A percentile compares a stretch with the other conserved stretches of the same genome.
phyloP scores from a whole-genome alignment of 1,140 invertebrate species.

The Drosophila mauritiana region DNA sequence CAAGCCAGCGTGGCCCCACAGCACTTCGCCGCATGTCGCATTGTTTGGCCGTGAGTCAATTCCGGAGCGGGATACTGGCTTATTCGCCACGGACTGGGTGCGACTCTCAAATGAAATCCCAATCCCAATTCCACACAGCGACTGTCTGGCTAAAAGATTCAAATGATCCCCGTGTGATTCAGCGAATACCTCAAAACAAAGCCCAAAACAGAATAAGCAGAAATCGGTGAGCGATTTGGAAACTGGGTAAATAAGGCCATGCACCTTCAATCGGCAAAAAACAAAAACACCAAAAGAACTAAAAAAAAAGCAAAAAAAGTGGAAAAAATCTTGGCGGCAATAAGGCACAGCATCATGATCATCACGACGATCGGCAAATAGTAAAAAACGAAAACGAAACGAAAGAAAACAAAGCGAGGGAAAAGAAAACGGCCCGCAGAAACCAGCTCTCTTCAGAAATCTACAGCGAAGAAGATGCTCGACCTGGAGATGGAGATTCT shows the following conservation, averaged over 20 bases:
- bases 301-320: background rate
- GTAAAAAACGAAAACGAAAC: constrained; percentile 65
- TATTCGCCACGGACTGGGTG: constrained; percentile 29
- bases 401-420: constrained; percentile 40
- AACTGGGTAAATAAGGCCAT: constrained; percentile 84
- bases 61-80: constrained; percentile 40
- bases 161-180: constrained; percentile 65
- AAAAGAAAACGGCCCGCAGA: constrained; percentile 50
- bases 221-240: constrained; percentile 60
- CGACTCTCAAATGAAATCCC: constrained; percentile 6
- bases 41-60: constrained; percentile 66
- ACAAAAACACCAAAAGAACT: background rate
- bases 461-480: constrained; percentile 34
- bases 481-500: constrained; percentile 58
- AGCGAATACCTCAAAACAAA: constrained; percentile 45
- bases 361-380: constrained; percentile 50
- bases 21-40: constrained; percentile 52
- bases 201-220: constrained; percentile 24
- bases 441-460: constrained; percentile 45
- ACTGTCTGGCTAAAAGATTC: constrained; percentile 64
- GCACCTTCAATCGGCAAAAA: constrained; percentile 56
- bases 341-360: constrained; percentile 42
- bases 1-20: constrained; percentile 36
- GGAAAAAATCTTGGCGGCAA: constrained; percentile 36
- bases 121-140: constrained; percentile 17